Conservation (phyloP, 1,140 invertebrate species). For the Drosophila saltans region DNA sequence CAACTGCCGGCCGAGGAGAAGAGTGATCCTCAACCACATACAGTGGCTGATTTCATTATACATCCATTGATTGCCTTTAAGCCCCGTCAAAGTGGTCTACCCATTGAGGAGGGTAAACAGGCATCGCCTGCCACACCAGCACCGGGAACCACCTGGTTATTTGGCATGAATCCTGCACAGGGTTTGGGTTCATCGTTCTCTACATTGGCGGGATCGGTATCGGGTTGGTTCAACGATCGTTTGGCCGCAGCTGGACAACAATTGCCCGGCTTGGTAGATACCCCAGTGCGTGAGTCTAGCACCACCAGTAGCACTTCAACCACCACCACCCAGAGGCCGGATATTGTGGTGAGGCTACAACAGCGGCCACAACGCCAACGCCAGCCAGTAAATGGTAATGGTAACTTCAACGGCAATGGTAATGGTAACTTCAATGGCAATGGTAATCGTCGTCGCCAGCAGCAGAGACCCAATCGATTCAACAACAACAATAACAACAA, state of each 20-base stretch:
- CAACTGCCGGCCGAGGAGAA: conserved; percentile 24
- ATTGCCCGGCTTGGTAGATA: conserved; percentile 63
- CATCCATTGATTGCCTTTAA: conserved; percentile 79
- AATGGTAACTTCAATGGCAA: conserved; percentile 35
- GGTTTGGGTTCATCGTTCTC: conserved; percentile 69
- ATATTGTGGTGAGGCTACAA: conserved; percentile 73
- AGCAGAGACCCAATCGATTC: conserved; percentile 28
- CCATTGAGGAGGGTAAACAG: conserved; percentile 73
- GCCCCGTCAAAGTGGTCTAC: conserved; percentile 53
- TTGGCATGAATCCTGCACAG: conserved; percentile 75
- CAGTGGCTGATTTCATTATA: conserved; percentile 78
- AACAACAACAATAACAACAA: no score
- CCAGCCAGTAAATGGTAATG: conserved; percentile 33
- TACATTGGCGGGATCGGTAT: conserved; percentile 70
- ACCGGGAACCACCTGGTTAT: conserved; percentile 65
- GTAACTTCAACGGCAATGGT: conserved; percentile 26
- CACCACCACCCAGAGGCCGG: conserved; percentile 62
- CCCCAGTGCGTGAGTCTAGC: conserved; percentile 57
- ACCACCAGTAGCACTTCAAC: conserved; percentile 44
- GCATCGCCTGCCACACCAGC: conserved; percentile 30
- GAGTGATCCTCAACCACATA: conserved; percentile 56
- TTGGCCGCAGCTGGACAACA: conserved; percentile 64
- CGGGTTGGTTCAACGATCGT: conserved; percentile 80
- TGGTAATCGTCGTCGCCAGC: conserved; percentile 29
- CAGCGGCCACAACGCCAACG: conserved; percentile 54